Evolutionary conservation across 2,888 invertebrate species (phyloP).

Genomic region (Leptodirus hochenwartii): DNA sequence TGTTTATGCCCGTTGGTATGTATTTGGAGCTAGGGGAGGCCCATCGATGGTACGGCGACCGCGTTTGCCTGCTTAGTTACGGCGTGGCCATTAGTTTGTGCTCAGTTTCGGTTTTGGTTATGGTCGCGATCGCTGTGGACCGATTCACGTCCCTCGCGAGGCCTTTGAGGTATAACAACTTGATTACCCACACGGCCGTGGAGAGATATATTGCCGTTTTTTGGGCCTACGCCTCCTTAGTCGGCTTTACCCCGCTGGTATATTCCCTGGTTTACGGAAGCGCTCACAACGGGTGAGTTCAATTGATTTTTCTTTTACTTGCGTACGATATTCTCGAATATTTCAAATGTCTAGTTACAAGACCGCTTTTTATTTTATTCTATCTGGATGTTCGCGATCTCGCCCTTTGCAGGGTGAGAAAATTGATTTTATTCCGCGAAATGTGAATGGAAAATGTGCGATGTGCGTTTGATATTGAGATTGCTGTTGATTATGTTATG

Average conservation of each 20-base stretch:
- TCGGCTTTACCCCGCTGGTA: conserved; percentile 35
- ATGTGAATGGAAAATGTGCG: too few species aligned
- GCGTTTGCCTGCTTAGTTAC: conserved; percentile 36
- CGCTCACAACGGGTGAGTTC: conserved; percentile 16
- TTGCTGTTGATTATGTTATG: too few species aligned
- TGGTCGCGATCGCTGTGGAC: conserved; percentile 43
- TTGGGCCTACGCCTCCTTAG: conserved; percentile 37
- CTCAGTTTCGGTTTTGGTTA: conserved; percentile 38
- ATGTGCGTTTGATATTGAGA: too few species aligned
- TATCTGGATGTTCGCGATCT: too few species aligned
- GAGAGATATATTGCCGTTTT: conserved; percentile 35
- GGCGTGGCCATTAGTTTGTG: conserved; percentile 37
- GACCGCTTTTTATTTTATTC: too few species aligned
- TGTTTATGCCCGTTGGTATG: conserved; percentile 39
- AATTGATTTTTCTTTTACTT: conserved; percentile 2
- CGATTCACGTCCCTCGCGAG: conserved; percentile 40
- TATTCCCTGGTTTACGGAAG: conserved; percentile 26
- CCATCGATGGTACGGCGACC: conserved; percentile 22
- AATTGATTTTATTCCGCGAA: too few species aligned
- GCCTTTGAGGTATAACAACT: conserved; percentile 41
- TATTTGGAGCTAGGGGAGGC: conserved; percentile 34
- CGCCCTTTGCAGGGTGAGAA: too few species aligned
- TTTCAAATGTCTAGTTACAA: too few species aligned
- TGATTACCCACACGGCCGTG: conserved; percentile 40
- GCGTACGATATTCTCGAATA: too few species aligned